These are phyloP conservation scores for Phaedon cochleariae DNA, from an alignment of 2,888 invertebrate species.

Conservation along the genomic window DNA sequence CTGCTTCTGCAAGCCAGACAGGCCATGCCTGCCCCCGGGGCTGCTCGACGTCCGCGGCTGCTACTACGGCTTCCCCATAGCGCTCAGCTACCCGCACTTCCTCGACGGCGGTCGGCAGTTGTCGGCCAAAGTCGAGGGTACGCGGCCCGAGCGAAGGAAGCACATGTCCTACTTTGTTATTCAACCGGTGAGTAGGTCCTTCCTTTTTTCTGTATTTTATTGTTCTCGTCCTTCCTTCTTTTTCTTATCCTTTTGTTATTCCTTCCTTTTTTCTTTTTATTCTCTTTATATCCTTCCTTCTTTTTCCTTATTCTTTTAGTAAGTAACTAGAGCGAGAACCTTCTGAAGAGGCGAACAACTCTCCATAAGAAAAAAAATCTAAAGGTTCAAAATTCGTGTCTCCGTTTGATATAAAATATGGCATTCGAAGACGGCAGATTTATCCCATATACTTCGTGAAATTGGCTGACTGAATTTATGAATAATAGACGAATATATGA, in stretches of 20 bases:
- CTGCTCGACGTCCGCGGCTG: constrained; percentile 85
- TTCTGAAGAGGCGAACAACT: too few relatives aligned
- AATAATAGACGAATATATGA: too few relatives aligned
- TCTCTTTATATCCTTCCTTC: too few relatives aligned
- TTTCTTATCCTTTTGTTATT: constrained; percentile 28
- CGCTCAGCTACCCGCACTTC: constrained; percentile 89
- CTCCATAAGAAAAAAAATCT: too few relatives aligned
- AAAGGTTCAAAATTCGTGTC: too few relatives aligned
- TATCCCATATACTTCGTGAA: too few relatives aligned
- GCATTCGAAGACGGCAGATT: too few relatives aligned
- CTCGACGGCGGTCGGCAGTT: constrained; percentile 75
- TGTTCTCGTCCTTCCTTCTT: constrained; percentile 27
- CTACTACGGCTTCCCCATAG: constrained; percentile 91
- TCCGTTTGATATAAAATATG: too few relatives aligned
- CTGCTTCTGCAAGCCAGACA: constrained; percentile 76
- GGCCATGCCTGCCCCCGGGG: constrained; percentile 76
- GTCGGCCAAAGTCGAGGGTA: constrained; percentile 71
- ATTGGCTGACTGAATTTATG: too few relatives aligned
- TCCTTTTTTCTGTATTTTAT: neutral
- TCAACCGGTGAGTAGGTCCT: constrained; percentile 72
- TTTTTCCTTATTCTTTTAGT: too few relatives aligned
- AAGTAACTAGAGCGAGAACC: too few relatives aligned
- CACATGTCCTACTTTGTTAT: constrained; percentile 80
- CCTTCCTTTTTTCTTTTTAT: too few relatives aligned
- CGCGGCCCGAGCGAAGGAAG: constrained; percentile 68